Evolutionary conservation across 2,797 vertebrate genomes (phyloP), one percentile per base, ranked within the genome.

Genomic region (Poeciliopsis turneri): DNA sequence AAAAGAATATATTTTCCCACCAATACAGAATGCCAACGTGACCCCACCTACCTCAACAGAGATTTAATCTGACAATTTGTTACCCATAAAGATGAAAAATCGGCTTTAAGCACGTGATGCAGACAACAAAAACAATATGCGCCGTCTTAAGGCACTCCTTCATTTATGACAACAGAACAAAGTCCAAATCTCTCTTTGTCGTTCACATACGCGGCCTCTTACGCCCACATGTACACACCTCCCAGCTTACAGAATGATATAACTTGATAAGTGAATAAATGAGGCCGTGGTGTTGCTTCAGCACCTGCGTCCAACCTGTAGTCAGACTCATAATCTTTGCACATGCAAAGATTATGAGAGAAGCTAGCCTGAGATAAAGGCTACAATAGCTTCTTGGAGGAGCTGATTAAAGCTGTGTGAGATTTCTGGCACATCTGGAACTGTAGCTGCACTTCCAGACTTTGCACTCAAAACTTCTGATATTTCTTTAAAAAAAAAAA

Each of bases 101-200:
- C 5, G 64, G 10, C 36, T 68, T 68, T 68, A 41, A 88, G 88
- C 84, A 90, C 88, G 90, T 90, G 94, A 94, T 94, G 94, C 90
- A 77, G 91, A 94, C 94, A 96, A 94, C 95, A 93, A 93, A 95
- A 95, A 95, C 92, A 94, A 79, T 83, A 90, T 92, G 92, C 92
- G 87, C 89, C 92, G 94, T 88, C 87, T 93, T 84, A 86, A 92
- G 93, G 93, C 95, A 95, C 95, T 95, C 96, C 96, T 96, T 84
- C 93, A 95, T 95, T 96, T 96, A 97, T 95, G 96, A 96, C 95
- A 93, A 93, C 86, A 93, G 96, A 87, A 70, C 92, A 94, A 95
- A 96, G 95, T 96, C 89, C 90, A 73, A 69, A 76, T 87, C 72
- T 81, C 46, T 78, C 57, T 72, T 74, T 83, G 61, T 85, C 82